These are phyloP conservation scores for Galaxea fascicularis DNA, from an alignment of 92 coral and sea anemone genomes.

Conservation along the genomic window DNA sequence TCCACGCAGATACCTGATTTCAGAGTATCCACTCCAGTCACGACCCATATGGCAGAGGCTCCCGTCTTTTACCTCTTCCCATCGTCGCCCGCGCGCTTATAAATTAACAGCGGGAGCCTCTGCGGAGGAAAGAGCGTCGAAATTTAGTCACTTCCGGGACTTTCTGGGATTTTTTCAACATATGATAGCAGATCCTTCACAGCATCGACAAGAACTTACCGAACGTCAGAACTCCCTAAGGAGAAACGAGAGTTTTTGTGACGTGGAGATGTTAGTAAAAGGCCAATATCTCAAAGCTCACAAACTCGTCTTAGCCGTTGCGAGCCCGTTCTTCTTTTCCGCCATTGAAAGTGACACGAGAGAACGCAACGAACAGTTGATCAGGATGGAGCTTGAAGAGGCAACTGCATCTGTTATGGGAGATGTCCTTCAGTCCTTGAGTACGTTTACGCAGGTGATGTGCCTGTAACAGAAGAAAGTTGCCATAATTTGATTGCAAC, in stretches of 20 bases:
- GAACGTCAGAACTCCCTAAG: slow-evolving; percentile 3
- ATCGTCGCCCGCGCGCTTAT: too few relatives aligned
- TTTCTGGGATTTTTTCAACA: too few relatives aligned
- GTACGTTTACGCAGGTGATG: slow-evolving; percentile 81
- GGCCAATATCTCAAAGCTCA: slow-evolving; percentile 66
- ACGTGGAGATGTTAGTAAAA: slow-evolving; percentile 63
- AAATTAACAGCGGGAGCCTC: too few relatives aligned
- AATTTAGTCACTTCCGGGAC: neutral
- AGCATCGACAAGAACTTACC: slow-evolving; percentile 11
- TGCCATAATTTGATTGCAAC: slow-evolving; percentile 78
- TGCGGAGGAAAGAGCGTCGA: too few relatives aligned
- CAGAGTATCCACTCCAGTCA: too few relatives aligned
- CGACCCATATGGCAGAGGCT: too few relatives aligned
- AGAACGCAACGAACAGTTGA: slow-evolving; percentile 58
- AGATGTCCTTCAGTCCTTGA: slow-evolving; percentile 49
- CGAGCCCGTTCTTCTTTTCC: slow-evolving; percentile 67
- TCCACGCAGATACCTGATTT: too few relatives aligned
- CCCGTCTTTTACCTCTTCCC: too few relatives aligned
- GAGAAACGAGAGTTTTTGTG: slow-evolving; percentile 38
- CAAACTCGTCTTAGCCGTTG: slow-evolving; percentile 63
- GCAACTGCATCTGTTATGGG: slow-evolving; percentile 62
- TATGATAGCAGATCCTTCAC: neutral
- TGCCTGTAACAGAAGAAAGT: slow-evolving; percentile 58
- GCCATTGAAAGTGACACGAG: slow-evolving; percentile 71
- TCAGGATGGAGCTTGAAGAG: slow-evolving; percentile 55